Conservation (phyloP, 2,113 vertebrate genomes). For the Pleuronectes platessa region DNA sequence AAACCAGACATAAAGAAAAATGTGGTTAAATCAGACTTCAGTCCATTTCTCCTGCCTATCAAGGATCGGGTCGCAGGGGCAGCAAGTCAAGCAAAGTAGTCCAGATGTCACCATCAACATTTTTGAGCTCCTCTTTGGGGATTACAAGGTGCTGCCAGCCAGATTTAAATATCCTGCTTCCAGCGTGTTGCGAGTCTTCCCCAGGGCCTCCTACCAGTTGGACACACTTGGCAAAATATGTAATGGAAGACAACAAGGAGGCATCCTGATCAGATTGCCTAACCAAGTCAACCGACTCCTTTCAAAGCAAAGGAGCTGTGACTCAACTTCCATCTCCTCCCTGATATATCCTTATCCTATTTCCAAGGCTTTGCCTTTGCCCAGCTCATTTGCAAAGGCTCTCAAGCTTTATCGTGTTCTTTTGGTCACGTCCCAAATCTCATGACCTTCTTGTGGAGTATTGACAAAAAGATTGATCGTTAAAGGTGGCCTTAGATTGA, state of each 20-base stretch:
- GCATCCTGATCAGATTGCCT: background rate
- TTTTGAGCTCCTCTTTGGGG: too few relatives aligned
- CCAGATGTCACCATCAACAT: too few relatives aligned
- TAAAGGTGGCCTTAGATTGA: too few relatives aligned
- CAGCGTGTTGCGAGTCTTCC: background rate
- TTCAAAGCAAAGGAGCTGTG: background rate
- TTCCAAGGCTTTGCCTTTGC: background rate
- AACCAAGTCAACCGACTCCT: background rate
- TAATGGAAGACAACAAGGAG: background rate
- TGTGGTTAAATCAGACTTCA: background rate
- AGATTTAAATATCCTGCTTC: too few relatives aligned
- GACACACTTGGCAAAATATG: background rate
- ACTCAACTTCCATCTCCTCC: background rate
- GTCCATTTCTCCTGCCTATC: too few relatives aligned
- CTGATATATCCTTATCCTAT: too few relatives aligned
- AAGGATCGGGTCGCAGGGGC: background rate
- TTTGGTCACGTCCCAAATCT: background rate
- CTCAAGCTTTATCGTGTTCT: too few relatives aligned
- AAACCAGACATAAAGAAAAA: background rate
- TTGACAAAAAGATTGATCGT: too few relatives aligned
- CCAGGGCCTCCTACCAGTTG: background rate
- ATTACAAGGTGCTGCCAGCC: too few relatives aligned
- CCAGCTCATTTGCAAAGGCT: background rate
- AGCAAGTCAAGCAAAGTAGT: too few relatives aligned
- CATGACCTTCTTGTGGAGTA: background rate